Conservation (phyloP, 2,888 invertebrate genomes). For the Melanotus villosus region DNA sequence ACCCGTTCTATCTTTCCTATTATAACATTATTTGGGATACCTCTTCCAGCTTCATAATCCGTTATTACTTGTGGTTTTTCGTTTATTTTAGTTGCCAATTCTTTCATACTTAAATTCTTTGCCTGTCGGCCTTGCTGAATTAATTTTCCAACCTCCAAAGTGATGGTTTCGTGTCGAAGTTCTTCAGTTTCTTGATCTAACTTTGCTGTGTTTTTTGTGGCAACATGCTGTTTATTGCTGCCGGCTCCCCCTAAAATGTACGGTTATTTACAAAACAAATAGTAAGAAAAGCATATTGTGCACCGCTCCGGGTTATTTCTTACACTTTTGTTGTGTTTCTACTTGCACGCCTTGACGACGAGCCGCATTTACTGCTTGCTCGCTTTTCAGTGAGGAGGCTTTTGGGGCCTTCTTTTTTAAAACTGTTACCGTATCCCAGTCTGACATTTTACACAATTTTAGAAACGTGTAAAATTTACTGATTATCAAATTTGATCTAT, state of each 20-base stretch:
- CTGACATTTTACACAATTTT: conserved; percentile 73
- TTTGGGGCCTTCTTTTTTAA: conserved; percentile 93
- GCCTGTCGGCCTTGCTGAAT: conserved; percentile 96
- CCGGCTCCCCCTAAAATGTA: conserved; percentile 85
- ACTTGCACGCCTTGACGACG: conserved; percentile 92
- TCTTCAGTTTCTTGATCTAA: conserved; percentile 99
- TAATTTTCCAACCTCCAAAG: conserved; percentile 90
- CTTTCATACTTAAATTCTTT: conserved; percentile 97
- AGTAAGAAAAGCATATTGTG: neutral
- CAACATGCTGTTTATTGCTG: conserved; percentile 95
- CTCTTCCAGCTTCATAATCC: conserved; percentile 97
- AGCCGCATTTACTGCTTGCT: conserved; percentile 94
- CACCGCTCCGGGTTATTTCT: conserved; percentile 58
- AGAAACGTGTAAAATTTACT: too few relatives aligned
- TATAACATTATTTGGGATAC: conserved; percentile 97
- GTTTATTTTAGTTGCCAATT: conserved; percentile 97
- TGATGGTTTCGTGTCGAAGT: conserved; percentile 91
- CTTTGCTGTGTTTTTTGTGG: conserved; percentile 98
- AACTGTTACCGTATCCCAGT: conserved; percentile 93
- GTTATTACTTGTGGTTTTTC: conserved; percentile 98
- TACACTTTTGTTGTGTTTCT: conserved; percentile 97
- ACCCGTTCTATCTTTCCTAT: conserved; percentile 96
- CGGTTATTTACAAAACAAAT: neutral
- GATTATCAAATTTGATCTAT: conserved; percentile 37
- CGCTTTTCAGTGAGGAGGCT: conserved; percentile 90